These are phyloP conservation scores for Drosophila setosimentum DNA, from an alignment of 2,888 invertebrate genomes.

Conservation along the genomic window DNA sequence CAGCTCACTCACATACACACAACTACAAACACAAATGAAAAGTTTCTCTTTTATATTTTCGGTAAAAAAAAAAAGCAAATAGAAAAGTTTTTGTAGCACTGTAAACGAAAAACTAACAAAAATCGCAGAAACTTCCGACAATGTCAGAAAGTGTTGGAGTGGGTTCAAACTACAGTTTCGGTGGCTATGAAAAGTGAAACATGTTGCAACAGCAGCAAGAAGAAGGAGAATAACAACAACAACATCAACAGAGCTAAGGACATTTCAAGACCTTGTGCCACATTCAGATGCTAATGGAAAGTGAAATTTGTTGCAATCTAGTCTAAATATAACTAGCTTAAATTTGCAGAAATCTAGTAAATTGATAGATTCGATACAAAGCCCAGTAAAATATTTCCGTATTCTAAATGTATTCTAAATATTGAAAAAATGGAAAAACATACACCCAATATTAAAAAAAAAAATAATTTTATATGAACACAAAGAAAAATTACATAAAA, in stretches of 20 bases:
- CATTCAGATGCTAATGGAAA: conserved; percentile 38
- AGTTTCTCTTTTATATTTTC: conserved; percentile 45
- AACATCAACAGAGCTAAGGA: conserved; percentile 36
- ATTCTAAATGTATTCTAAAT: conserved; percentile 74
- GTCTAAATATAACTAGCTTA: conserved; percentile 16
- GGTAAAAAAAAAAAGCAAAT: not conserved
- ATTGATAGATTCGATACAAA: conserved; percentile 49
- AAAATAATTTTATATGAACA: conserved; percentile 39
- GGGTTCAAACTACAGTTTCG: conserved; percentile 15
- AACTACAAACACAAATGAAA: conserved; percentile 18
- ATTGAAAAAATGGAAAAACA: conserved; percentile 42
- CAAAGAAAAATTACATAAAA: conserved; percentile 26
- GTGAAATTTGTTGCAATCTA: conserved; percentile 30
- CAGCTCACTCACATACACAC: conserved; percentile 28
- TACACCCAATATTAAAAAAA: conserved; percentile 7
- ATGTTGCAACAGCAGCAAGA: conserved; percentile 36
- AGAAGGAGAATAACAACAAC: conserved; percentile 23
- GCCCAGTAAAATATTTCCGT: conserved; percentile 62
- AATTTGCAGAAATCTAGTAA: conserved; percentile 10
- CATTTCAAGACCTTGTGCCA: conserved; percentile 59
- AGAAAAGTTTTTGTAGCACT: conserved; percentile 46
- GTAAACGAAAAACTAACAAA: conserved; percentile 52
- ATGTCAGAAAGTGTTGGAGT: conserved; percentile 62
- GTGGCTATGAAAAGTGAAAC: conserved; percentile 61
- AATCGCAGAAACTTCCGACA: conserved; percentile 62